Base-by-base conservation (phyloP, 1,140 invertebrate genomes). In the Lepidostoma basale region DNA sequence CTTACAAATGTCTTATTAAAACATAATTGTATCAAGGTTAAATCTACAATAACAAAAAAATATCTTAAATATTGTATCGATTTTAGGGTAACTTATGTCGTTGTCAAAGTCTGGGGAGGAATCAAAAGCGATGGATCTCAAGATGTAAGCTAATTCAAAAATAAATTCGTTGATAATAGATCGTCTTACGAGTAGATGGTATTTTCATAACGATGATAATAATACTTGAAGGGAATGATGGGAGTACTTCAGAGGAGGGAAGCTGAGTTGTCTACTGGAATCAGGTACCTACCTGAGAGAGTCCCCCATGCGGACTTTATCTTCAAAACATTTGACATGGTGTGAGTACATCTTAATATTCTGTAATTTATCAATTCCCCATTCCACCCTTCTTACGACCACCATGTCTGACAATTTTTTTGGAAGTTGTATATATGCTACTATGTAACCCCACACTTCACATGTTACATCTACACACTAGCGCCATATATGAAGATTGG, bases 201-300 rank as follows among this genome's bases (percentile, higher is more conserved):
- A 6, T 14, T 1, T 30, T 4, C n/a, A 58, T 3, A 3, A 16
- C 12, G 3, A 12, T 3, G 20, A 23, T 54, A 12, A 23, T 54
- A 20, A 8, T 59, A 23, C 42, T 64, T 56, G 0, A 16, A 72
- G 69, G 69, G 69, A 9, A 64, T 68, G 65, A 59, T 72, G 66
- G 69, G 69, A 36, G 28, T 16, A 3, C 22, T 72, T 10, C 60
- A 68, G 42, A 42, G 65, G 12, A 39, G 52, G 42, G 49, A 68
- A 36, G 65, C 60, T 0, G 69, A 72, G 22, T 23, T 72, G 6
- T 40, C 59, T 3, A 56, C 67, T 5, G 67, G 59, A 22, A 23
- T 69, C 0, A 42, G 67, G 12, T 49, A 36, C 16, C 9, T 52
- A 10, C 40, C 56, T 18, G 66, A 58, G 18, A 56, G 64, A 45